phyloP scores from a whole-genome alignment of 2,113 vertebrate species.

The Sebastes fasciatus region DNA sequence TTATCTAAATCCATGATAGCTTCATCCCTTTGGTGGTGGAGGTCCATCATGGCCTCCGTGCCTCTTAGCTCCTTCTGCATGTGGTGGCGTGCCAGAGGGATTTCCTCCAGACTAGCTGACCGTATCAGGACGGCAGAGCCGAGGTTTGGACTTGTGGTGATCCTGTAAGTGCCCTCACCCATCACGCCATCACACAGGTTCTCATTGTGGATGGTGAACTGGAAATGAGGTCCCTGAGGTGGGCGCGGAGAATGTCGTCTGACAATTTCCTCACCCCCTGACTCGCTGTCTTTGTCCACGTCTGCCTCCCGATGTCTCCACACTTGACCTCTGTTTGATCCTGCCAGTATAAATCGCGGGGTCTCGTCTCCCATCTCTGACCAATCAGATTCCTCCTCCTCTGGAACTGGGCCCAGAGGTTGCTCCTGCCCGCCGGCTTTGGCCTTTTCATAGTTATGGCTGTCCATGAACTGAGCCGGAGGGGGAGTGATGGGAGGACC shows the following conservation, averaged over 20 bases:
- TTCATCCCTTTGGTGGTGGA: slow-evolving; percentile 62
- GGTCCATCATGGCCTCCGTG: slow-evolving; percentile 80
- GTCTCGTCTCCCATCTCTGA: slow-evolving; percentile 81
- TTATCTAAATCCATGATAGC: slow-evolving; percentile 64
- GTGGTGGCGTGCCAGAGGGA: slow-evolving; percentile 67
- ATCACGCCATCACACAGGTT: slow-evolving; percentile 47
- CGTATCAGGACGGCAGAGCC: slow-evolving; percentile 76
- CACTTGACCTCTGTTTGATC: slow-evolving; percentile 50
- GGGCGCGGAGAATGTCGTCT: slow-evolving; percentile 32
- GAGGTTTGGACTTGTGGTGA: slow-evolving; percentile 51
- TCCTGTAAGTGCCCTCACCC: slow-evolving; percentile 56
- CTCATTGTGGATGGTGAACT: slow-evolving; percentile 78
- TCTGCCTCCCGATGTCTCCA: slow-evolving; percentile 74
- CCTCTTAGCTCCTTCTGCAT: slow-evolving; percentile 70
- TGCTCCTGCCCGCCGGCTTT: slow-evolving; percentile 72
- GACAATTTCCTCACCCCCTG: slow-evolving; percentile 68
- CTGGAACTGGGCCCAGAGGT: slow-evolving; percentile 77
- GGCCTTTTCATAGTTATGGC: slow-evolving; percentile 62
- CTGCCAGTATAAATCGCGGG: slow-evolving; percentile 59
- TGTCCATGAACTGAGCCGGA: slow-evolving; percentile 82
- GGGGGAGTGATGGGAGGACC: slow-evolving; percentile 73
- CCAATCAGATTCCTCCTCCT: slow-evolving; percentile 86
- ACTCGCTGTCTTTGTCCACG: slow-evolving; percentile 74
- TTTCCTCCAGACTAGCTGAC: slow-evolving; percentile 83
- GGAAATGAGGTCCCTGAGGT: slow-evolving; percentile 77